These are phyloP conservation scores for Mormyrus hasselquistii DNA, from an alignment of 2,797 vertebrate genomes.

Conservation along the genomic window DNA sequence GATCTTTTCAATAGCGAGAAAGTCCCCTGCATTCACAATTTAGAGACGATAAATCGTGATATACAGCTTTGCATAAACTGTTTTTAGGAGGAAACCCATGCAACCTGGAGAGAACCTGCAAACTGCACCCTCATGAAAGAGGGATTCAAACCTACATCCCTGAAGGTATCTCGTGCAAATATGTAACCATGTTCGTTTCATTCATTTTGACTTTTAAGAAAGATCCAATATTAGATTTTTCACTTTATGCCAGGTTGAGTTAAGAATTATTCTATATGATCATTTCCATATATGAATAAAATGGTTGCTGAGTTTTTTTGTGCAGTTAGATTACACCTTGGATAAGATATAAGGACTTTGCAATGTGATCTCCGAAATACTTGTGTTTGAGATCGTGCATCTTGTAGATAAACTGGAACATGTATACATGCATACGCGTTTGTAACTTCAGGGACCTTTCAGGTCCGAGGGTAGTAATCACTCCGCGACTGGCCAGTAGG, in stretches of 20 bases:
- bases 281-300: not conserved
- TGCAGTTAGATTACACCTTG: not conserved
- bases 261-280: not conserved
- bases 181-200: not conserved
- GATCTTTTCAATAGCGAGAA: not conserved
- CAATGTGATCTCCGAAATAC: not conserved
- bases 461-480: constrained; percentile 64
- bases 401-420: not conserved
- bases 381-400: not conserved
- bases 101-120: not conserved
- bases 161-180: not conserved
- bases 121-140: not conserved
- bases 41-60: not conserved
- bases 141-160: not conserved
- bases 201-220: not conserved
- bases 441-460: constrained; percentile 44
- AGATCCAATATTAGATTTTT: not conserved
- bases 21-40: not conserved
- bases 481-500: constrained; percentile 42
- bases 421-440: not conserved
- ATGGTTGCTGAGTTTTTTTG: not conserved
- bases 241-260: not conserved
- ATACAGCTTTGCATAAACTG: not conserved
- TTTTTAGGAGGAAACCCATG: not conserved
- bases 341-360: not conserved